These are phyloP conservation scores for Lithophane socia DNA, from an alignment of 2,888 invertebrate species.

Conservation along the genomic window DNA sequence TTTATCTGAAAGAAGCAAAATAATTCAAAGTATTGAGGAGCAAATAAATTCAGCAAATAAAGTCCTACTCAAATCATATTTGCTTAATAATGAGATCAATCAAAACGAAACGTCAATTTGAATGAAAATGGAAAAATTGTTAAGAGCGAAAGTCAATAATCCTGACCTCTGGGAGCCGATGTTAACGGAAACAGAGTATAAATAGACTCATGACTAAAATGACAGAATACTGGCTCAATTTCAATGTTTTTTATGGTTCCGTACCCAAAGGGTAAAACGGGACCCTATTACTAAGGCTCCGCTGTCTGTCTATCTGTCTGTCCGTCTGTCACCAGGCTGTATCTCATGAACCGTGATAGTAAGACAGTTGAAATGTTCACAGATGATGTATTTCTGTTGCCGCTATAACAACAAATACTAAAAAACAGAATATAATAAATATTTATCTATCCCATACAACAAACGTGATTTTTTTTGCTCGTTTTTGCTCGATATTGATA, in stretches of 20 bases:
- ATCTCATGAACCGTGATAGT: no score
- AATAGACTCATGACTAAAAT: constrained; percentile 31
- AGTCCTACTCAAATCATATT: constrained; percentile 44
- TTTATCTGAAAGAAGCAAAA: constrained; percentile 11
- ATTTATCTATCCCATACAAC: no score
- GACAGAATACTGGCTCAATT: constrained; percentile 32
- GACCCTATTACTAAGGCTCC: no score
- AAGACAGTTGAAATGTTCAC: no score
- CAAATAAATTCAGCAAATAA: constrained; percentile 55
- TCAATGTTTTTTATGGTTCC: constrained; percentile 27
- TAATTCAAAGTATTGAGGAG: constrained; percentile 33
- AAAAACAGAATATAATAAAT: no score
- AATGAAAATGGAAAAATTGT: constrained; percentile 55
- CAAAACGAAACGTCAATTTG: constrained; percentile 57
- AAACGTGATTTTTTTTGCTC: no score
- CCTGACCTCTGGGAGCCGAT: constrained; percentile 47
- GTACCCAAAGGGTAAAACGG: no score
- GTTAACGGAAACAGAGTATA: constrained; percentile 42
- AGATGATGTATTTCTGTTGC: no score
- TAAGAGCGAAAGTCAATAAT: constrained; percentile 61
- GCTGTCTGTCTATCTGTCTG: no score
- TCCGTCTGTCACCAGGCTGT: no score
- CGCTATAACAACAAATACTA: no score
- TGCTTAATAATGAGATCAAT: constrained; percentile 62
- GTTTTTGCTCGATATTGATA: no score